Conservation (phyloP, 1,140 invertebrate species). For the Kradibia gibbosae region DNA sequence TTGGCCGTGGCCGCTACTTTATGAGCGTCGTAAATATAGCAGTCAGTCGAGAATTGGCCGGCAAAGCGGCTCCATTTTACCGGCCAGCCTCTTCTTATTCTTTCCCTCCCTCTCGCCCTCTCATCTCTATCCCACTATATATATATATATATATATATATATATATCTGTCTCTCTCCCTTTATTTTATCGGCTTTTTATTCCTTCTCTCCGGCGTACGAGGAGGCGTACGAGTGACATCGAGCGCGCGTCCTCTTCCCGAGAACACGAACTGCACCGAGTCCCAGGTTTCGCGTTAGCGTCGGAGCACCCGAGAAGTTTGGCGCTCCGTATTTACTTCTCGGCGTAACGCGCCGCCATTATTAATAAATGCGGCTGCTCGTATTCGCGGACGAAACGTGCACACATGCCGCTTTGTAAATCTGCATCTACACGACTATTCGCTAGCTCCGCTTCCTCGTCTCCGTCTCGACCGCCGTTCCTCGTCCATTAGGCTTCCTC, state of each 20-base stretch:
- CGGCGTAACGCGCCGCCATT: not conserved
- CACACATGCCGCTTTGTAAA: not conserved
- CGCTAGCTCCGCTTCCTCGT: not conserved
- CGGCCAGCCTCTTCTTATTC: slow-evolving; percentile 32
- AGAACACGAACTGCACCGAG: too few relatives aligned
- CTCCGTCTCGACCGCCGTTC: not conserved
- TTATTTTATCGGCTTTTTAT: not conserved
- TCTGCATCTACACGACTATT: not conserved
- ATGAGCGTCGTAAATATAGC: slow-evolving; percentile 74
- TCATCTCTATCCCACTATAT: not conserved
- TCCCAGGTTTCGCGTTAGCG: not conserved
- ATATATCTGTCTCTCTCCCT: not conserved
- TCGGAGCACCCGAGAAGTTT: not conserved
- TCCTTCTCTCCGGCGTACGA: not conserved
- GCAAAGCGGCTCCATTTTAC: slow-evolving; percentile 65
- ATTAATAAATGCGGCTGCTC: slow-evolving; percentile 8
- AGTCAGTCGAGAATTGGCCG: slow-evolving; percentile 71
- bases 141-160: not conserved
- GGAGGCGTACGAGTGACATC: not conserved
- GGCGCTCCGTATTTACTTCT: not conserved
- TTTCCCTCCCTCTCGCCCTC: slow-evolving; percentile 5
- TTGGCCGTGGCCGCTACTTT: slow-evolving; percentile 71
- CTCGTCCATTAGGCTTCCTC: not conserved
- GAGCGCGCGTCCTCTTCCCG: not conserved
- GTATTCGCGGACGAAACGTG: not conserved